Conservation (phyloP, 2,113 vertebrate species). For the Elgaria multicarinata region DNA sequence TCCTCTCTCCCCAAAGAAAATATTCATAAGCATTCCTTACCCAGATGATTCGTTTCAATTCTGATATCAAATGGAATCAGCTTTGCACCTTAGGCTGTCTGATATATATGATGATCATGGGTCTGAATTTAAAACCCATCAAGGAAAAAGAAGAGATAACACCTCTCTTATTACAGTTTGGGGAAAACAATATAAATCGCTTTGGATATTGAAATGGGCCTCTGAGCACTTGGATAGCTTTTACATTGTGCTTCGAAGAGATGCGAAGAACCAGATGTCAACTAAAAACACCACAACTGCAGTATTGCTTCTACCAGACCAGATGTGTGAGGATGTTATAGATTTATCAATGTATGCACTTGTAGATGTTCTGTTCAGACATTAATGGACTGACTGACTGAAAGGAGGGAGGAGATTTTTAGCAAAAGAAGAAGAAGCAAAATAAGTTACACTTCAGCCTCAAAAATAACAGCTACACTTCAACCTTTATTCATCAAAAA, state of each 20-base stretch:
- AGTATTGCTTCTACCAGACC: not conserved
- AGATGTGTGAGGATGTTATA: not conserved
- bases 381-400: not conserved
- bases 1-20: constrained; percentile 50
- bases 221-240: constrained; percentile 45
- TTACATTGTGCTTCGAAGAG: constrained; percentile 52
- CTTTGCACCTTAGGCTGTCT: constrained; percentile 66
- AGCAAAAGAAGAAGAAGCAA: not conserved
- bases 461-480: not conserved
- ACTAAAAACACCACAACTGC: constrained; percentile 20
- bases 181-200: constrained; percentile 64
- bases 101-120: constrained; percentile 16
- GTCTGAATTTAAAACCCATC: constrained; percentile 69
- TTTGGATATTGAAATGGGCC: constrained; percentile 63
- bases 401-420: not conserved
- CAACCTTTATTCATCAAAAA: not conserved
- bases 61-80: constrained; percentile 62
- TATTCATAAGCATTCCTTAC: constrained; percentile 56
- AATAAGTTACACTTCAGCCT: not conserved
- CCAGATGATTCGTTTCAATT: constrained; percentile 64
- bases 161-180: constrained; percentile 66
- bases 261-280: constrained; percentile 44
- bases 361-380: not conserved
- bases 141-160: constrained; percentile 62
- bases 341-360: not conserved